Conservation (phyloP, 2,797 vertebrate species). For the Enteromius argenteus region DNA sequence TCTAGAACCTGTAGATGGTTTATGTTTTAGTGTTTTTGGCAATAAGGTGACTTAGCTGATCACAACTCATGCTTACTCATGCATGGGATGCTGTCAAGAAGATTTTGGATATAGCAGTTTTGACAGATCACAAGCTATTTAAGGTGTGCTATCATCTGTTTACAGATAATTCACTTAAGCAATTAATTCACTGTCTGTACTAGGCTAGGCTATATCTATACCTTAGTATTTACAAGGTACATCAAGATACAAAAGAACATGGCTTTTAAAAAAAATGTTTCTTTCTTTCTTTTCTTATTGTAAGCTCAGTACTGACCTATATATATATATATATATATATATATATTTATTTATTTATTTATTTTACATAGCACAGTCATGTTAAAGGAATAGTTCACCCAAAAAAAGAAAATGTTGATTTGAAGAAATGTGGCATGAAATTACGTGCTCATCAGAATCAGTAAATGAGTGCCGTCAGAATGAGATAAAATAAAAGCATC, state of each 20-base stretch:
- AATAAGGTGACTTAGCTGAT: not conserved
- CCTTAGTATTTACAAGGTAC: not conserved
- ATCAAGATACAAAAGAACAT: not conserved
- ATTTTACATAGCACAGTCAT: not conserved
- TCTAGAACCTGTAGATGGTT: not conserved
- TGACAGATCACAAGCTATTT: constrained; percentile 27
- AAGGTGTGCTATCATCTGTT: constrained; percentile 24
- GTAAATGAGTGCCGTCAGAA: no score
- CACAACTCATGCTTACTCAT: not conserved
- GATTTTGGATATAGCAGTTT: constrained; percentile 15
- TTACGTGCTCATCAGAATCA: no score
- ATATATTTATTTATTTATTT: not conserved
- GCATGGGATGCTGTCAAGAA: not conserved
- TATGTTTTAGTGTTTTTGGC: not conserved
- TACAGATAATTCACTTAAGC: constrained; percentile 2
- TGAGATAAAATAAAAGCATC: no score
- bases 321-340: no score
- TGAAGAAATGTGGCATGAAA: not conserved
- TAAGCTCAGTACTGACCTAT: not conserved
- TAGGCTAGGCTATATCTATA: not conserved
- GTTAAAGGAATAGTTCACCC: not conserved
- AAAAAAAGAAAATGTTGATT: not conserved
- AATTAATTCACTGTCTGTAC: constrained; percentile 1
- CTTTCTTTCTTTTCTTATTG: not conserved
- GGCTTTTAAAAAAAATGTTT: not conserved